Evolutionary conservation across 2,797 vertebrate species (phyloP).

Genomic region (Darevskia mixta): DNA sequence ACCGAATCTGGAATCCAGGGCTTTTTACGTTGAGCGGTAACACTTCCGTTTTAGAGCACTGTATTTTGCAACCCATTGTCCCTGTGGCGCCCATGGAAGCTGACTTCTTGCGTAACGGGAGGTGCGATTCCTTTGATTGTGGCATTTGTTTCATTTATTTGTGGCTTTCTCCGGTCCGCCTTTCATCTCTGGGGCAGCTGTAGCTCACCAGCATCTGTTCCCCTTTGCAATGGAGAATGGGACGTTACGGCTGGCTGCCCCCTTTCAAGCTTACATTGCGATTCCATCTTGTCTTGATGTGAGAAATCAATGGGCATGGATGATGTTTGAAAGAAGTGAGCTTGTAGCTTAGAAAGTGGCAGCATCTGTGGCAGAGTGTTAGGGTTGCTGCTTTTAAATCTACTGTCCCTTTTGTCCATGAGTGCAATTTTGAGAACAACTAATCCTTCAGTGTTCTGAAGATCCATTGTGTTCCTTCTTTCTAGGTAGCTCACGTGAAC

Average conservation of each 20-base stretch:
- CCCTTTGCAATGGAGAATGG: conserved; percentile 5
- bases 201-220: conserved; percentile 9
- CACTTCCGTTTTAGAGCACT: conserved; percentile 14
- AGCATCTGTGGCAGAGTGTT: neutral
- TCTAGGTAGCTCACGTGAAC: conserved; percentile 92
- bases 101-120: conserved; percentile 13
- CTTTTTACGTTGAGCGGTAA: conserved; percentile 12
- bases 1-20: conserved; percentile 11
- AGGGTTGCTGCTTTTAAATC: conserved; percentile 24
- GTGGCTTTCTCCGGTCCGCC: neutral
- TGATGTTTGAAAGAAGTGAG: conserved; percentile 15
- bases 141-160: conserved; percentile 26
- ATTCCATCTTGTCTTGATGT: conserved; percentile 36
- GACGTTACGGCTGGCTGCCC: conserved; percentile 31
- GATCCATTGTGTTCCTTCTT: conserved; percentile 35
- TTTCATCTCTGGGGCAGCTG: conserved; percentile 28
- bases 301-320: conserved; percentile 12
- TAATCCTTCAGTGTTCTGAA: conserved; percentile 7
- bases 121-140: conserved; percentile 8
- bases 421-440: neutral
- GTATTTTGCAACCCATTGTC: conserved; percentile 28
- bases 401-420: neutral
- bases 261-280: conserved; percentile 33
- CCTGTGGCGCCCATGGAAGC: conserved; percentile 3
- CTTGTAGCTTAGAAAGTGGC: conserved; percentile 20